Conservation (phyloP, 2,888 invertebrate species). For the Xylocampa areola region DNA sequence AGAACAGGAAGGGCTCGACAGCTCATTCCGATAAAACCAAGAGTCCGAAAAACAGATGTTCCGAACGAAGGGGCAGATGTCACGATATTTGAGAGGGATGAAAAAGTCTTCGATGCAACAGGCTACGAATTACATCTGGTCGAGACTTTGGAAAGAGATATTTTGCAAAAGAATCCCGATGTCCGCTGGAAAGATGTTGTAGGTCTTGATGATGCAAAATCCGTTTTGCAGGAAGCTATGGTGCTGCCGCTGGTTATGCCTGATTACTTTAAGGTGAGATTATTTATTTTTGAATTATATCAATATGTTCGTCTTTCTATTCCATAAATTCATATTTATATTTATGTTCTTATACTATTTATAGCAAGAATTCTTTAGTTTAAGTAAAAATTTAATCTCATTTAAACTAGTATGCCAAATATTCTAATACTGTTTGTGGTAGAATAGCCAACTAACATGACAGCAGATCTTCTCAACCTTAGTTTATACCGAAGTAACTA, state of each 20-base stretch:
- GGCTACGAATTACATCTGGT: conserved; percentile 94
- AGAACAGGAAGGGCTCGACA: conserved; percentile 69
- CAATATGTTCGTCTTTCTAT: background rate
- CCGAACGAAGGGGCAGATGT: conserved; percentile 78
- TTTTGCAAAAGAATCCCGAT: conserved; percentile 94
- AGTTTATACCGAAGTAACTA: too few species aligned
- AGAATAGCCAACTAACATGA: too few species aligned
- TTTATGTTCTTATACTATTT: too few species aligned
- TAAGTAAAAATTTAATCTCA: too few species aligned
- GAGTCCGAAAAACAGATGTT: conserved; percentile 74
- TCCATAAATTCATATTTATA: too few species aligned
- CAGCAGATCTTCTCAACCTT: too few species aligned
- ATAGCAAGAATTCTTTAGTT: too few species aligned
- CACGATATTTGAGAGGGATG: conserved; percentile 79
- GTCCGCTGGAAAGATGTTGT: conserved; percentile 95
- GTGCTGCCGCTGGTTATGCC: conserved; percentile 96
- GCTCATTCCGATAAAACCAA: conserved; percentile 79
- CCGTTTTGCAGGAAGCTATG: conserved; percentile 95
- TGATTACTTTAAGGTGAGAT: conserved; percentile 94
- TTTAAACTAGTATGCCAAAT: too few species aligned
- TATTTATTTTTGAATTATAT: background rate
- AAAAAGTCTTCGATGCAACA: conserved; percentile 90
- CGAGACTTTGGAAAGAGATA: conserved; percentile 95
- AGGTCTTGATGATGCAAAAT: conserved; percentile 93
- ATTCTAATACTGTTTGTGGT: too few species aligned